A percentile compares a stretch with the other conserved stretches of the same genome.
Conservation (phyloP, 2,113 vertebrate species). For the Holacanthus passer region DNA sequence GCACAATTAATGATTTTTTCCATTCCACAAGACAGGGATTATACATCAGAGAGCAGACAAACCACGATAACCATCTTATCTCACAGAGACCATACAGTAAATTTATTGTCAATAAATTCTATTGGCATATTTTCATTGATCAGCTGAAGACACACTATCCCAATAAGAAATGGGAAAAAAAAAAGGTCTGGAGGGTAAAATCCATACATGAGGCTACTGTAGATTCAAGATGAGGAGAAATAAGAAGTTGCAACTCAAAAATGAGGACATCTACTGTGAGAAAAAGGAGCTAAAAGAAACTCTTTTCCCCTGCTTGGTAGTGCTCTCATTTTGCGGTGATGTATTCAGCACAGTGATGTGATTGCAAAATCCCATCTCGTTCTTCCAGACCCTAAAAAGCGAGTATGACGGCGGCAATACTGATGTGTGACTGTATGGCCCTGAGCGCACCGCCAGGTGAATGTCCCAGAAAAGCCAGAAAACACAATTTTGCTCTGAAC, state of each 20-base stretch:
- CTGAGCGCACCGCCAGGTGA: slow-evolving; percentile 64
- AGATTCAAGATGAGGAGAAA: slow-evolving; percentile 44
- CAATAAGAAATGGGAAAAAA: slow-evolving; percentile 29
- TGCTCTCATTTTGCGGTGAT: slow-evolving; percentile 67
- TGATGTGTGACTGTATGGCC: slow-evolving; percentile 69
- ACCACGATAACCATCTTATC: slow-evolving; percentile 62
- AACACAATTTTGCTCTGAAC: slow-evolving; percentile 62
- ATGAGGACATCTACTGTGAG: slow-evolving; percentile 38
- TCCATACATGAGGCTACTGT: slow-evolving; percentile 19
- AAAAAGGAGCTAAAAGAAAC: slow-evolving; percentile 39
- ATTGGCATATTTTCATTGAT: slow-evolving; percentile 64
- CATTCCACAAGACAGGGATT: slow-evolving; percentile 47
- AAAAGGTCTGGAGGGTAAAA: not conserved
- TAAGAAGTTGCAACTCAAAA: slow-evolving; percentile 35
- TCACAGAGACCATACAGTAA: slow-evolving; percentile 43
- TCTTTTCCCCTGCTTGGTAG: slow-evolving; percentile 28
- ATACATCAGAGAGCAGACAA: slow-evolving; percentile 52
- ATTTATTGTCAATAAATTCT: slow-evolving; percentile 45
- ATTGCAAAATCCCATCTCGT: slow-evolving; percentile 73
- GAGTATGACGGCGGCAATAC: slow-evolving; percentile 52
- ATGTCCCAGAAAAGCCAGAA: slow-evolving; percentile 75
- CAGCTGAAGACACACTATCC: slow-evolving; percentile 35
- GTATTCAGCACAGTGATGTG: slow-evolving; percentile 73
- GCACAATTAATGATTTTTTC: slow-evolving; percentile 67
- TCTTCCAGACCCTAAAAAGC: slow-evolving; percentile 67